A percentile compares a stretch with the other conserved stretches of the same genome.
Conservation (phyloP, 2,888 invertebrate genomes). For the Rotaria sp. region DNA sequence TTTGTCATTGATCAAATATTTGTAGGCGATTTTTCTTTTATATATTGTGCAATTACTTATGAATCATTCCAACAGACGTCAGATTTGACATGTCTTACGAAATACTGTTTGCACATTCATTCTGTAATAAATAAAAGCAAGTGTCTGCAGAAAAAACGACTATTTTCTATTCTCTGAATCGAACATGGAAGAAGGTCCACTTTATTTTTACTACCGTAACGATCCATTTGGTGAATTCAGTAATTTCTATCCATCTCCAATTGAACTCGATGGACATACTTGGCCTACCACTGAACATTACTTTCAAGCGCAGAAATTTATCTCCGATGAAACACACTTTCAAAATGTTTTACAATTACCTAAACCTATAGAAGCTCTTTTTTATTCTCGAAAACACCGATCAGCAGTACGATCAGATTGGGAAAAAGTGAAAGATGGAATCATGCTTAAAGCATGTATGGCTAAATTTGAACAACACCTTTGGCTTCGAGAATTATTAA, state of each 20-base stretch:
- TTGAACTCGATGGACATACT: constrained; percentile 32
- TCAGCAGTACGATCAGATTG: constrained; percentile 30
- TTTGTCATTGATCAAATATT: too few species aligned
- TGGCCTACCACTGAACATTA: constrained; percentile 38
- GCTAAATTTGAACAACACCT: constrained; percentile 34
- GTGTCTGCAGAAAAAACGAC: too few species aligned
- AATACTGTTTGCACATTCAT: too few species aligned
- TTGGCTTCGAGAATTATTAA: not conserved
- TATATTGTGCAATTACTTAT: too few species aligned
- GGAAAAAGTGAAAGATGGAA: constrained; percentile 34
- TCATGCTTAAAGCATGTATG: constrained; percentile 30
- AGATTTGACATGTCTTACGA: too few species aligned
- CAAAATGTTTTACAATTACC: not conserved
- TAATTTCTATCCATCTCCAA: constrained; percentile 31
- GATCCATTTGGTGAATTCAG: constrained; percentile 35
- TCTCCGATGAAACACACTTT: not conserved
- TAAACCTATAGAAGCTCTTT: constrained; percentile 23
- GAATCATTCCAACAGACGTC: too few species aligned
- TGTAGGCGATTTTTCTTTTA: too few species aligned
- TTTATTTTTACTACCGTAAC: not conserved
- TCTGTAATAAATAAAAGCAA: too few species aligned
- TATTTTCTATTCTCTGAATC: too few species aligned
- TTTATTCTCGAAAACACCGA: not conserved
- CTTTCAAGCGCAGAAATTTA: constrained; percentile 7
- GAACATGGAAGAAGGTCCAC: too few species aligned